Percentiles rank a stretch among this genome's conserved stretches.
Evolutionary conservation across 2,113 vertebrate species (phyloP).

Genomic region (Percina caprodes): DNA sequence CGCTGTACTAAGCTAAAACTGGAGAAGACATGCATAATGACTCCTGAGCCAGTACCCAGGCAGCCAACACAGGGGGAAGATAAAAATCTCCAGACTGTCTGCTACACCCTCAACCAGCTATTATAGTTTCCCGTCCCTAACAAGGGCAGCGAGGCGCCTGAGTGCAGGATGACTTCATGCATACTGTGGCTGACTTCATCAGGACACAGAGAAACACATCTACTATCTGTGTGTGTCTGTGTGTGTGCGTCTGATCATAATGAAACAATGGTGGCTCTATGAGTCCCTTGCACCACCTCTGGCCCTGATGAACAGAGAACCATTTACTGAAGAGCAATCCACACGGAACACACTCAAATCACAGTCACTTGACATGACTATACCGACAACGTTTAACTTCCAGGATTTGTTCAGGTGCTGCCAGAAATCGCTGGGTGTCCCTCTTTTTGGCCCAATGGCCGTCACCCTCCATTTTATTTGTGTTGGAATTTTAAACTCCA

Average conservation of each 20-base stretch:
- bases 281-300: slow-evolving; percentile 6
- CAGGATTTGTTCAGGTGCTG: too few relatives aligned
- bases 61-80: neutral
- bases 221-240: slow-evolving; percentile 29
- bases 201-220: slow-evolving; percentile 34
- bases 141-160: neutral
- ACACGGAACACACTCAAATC: neutral
- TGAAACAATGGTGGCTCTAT: slow-evolving; percentile 56
- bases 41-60: neutral
- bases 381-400: too few relatives aligned
- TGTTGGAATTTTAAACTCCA: too few relatives aligned
- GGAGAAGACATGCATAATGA: neutral
- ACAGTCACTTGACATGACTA: slow-evolving; percentile 1
- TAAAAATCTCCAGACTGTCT: neutral
- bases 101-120: neutral
- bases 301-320: slow-evolving; percentile 48
- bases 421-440: too few relatives aligned
- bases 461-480: too few relatives aligned
- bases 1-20: neutral
- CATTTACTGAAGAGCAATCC: slow-evolving; percentile 32
- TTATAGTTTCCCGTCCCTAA: neutral
- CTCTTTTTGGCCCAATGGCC: too few relatives aligned
- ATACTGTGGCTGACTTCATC: slow-evolving; percentile 45
- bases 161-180: slow-evolving; percentile 44
- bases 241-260: slow-evolving; percentile 27